Base-by-base conservation (phyloP, 2,797 vertebrate species). In the Phataginus tricuspis region DNA sequence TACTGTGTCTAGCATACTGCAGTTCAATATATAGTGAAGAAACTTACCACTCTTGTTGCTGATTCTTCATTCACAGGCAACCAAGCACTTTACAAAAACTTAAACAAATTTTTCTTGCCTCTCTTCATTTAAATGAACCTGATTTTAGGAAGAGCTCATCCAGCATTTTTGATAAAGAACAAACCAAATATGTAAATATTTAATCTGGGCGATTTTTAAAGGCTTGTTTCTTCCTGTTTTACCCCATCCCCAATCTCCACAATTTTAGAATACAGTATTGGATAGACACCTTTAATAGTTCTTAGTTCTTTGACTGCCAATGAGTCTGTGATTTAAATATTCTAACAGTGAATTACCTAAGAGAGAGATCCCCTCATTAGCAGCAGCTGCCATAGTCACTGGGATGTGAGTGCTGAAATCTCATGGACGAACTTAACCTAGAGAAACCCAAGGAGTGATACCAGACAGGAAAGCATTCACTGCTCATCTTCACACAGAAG, bases 301-400 rank as follows among this genome's bases (percentile, higher is more conserved):
- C 57, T 78, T 80, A 83, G 49, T 94, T 86, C 90, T 59, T 66
- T 84, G 80, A 94, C 34, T 82, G 23, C 25, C 51, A 89, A 53
- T 83, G 57, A 85, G 12, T 92, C 39, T 89, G 31, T 55, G 42
- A 94, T 93, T 87, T 64, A 91, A 95, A 94, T 27, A 79, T 45
- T 78, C 7, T 84, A 64, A 68, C 34, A 80, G 39, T 82, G 88
- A 85, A 27, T 69, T 69, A 68, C 4, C 53, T 61, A 51, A 71
- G 45, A 37, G 77, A 87, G 27, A 53, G 18, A 57, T 13, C 29
- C 39, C 29, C 53, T 82, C 37, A 27, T 77, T 37, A 72, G 45
- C 31, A 68, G 75, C 66, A 57, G 19, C n/a, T 78, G 53, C 42
- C 59, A 84, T 0, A 69, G 83, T 64, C 19, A 57, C 59, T 86